A percentile compares a stretch with the other conserved stretches of the same genome.
Conservation (phyloP, 2,888 invertebrate genomes). For the Pyrrhia umbra region DNA sequence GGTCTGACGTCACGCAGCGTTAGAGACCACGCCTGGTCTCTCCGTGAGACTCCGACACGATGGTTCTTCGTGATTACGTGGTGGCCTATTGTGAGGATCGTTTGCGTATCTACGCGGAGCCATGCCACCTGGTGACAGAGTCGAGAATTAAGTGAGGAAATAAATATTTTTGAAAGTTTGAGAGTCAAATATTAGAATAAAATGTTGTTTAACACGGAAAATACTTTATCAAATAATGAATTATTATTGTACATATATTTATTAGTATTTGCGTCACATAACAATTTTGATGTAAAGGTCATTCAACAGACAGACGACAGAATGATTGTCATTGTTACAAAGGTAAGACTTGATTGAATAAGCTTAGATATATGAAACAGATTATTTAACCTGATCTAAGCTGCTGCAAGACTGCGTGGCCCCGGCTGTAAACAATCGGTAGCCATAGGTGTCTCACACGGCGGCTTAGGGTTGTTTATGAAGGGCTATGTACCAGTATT, state of each 20-base stretch:
- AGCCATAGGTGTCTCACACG: neutral
- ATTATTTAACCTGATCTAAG: no score
- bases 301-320: no score
- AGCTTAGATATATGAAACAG: no score
- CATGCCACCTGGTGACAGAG: slow-evolving; percentile 93
- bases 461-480: neutral
- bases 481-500: neutral
- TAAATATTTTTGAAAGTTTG: no score
- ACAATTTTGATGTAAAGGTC: no score
- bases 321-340: no score
- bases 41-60: slow-evolving; percentile 93
- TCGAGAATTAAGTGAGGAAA: neutral
- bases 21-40: slow-evolving; percentile 94
- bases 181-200: no score
- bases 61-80: slow-evolving; percentile 97
- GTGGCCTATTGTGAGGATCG: slow-evolving; percentile 96
- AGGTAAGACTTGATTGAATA: no score
- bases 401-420: neutral
- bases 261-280: no score
- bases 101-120: slow-evolving; percentile 96
- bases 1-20: slow-evolving; percentile 94
- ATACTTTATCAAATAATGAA: no score
- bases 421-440: neutral
- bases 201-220: no score
- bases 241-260: no score